A percentile compares a stretch with the other conserved stretches of the same genome.
Conservation (phyloP, 2,113 vertebrate genomes). For the Cyphomyrus discorhynchus region DNA sequence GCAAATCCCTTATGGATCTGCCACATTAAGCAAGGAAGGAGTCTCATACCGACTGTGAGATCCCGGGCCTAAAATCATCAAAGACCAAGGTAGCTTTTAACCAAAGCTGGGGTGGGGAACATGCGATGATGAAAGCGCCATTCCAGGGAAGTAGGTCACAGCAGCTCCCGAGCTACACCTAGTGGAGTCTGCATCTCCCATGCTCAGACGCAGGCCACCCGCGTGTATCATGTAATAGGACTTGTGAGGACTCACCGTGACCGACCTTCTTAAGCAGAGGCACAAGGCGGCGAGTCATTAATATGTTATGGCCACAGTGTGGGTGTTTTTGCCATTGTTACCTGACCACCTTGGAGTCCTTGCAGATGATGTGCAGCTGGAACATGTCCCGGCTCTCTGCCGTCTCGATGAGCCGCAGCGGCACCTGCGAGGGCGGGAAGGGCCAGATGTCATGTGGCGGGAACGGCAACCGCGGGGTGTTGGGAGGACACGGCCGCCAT, state of each 20-base stretch:
- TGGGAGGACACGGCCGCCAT: background rate
- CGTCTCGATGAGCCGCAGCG: slow-evolving; percentile 91
- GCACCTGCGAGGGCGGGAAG: slow-evolving; percentile 71
- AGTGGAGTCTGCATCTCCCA: background rate
- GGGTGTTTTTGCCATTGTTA: slow-evolving; percentile 38
- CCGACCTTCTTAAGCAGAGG: background rate
- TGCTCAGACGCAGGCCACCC: background rate
- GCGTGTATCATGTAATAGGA: background rate
- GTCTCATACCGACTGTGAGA: background rate
- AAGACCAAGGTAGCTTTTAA: background rate
- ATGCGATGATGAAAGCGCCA: background rate
- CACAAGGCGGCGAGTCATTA: background rate
- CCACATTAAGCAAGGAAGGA: background rate
- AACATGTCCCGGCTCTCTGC: slow-evolving; percentile 99
- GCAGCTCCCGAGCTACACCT: background rate
- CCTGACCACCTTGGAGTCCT: slow-evolving; percentile 98
- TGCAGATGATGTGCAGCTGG: slow-evolving; percentile 96
- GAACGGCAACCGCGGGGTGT: background rate
- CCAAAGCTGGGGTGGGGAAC: background rate
- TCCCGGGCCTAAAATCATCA: background rate
- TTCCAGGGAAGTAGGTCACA: background rate
- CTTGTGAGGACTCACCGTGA: background rate
- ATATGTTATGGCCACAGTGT: too few relatives aligned
- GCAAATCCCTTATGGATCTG: background rate
- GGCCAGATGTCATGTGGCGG: background rate